Conservation (phyloP, 2,888 invertebrate species). For the Rhaphigaster nebulosa region DNA sequence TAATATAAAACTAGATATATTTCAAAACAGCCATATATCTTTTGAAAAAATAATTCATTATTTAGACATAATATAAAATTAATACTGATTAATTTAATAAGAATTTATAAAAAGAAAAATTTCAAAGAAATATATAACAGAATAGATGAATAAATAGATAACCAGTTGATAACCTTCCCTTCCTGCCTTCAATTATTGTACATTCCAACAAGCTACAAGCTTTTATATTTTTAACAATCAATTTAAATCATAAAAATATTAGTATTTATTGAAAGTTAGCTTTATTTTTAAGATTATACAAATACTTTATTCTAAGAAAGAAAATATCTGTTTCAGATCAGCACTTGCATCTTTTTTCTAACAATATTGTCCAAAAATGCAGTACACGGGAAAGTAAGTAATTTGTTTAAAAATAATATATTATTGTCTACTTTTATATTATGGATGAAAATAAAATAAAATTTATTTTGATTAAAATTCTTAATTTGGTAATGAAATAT, state of each 20-base stretch:
- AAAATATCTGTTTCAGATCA: slow-evolving; percentile 18
- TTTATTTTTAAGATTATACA: background rate
- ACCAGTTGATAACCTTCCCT: background rate
- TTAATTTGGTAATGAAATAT: too few relatives aligned
- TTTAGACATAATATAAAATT: background rate
- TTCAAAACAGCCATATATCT: background rate
- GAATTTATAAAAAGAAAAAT: background rate
- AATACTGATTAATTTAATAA: background rate
- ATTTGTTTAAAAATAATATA: background rate
- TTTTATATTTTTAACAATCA: background rate
- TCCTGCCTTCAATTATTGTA: background rate
- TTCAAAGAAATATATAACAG: background rate
- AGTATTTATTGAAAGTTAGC: background rate
- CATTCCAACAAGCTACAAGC: background rate
- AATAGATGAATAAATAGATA: background rate
- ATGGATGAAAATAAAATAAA: background rate
- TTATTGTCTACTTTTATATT: background rate
- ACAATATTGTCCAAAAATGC: background rate
- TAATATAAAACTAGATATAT: background rate
- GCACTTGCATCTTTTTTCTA: background rate
- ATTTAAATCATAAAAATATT: background rate
- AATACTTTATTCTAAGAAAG: background rate
- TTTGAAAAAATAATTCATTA: background rate
- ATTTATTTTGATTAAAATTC: background rate
- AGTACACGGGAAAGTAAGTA: slow-evolving; percentile 25